Evolutionary conservation across 2,888 invertebrate genomes (phyloP), one percentile per base, ranked within the genome.

Genomic region (Eubasilissa splendida): DNA sequence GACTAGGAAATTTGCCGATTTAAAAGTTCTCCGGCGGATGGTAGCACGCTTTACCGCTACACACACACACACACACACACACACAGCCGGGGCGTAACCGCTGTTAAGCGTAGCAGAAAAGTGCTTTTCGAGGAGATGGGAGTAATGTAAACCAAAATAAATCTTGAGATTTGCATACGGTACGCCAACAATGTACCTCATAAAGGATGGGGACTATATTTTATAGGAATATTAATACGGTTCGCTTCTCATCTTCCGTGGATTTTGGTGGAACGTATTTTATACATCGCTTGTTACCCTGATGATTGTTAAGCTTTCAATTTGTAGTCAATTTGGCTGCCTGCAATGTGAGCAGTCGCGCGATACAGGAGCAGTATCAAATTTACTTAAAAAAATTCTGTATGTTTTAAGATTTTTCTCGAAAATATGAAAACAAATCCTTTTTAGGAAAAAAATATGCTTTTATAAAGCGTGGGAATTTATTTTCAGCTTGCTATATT

Each of bases 31-130:
- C 71, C 77, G 50, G 10, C 14, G 3, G 50, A 71, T 22, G 77
- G 70, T 58, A 60, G 31, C 31, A 33, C 65, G 65, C 31, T 12
- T 42, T 68, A 12, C 50, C 68, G 42, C 68, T 5, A 50, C 66
- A 14, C 14, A 68, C 68, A 14, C 14, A 14, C 22, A 52, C 42
- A 33, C 65, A 42, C 9, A 56, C 60, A 12, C 42, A 66, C 42
- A 54, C 73, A 58, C 73, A 59, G 65, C 65, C 74, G 77, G 63
- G 53, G 78, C 78, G 78, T 81, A 81, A 81, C 77, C 74, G 75
- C 76, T 68, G 59, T 79, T 79, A 83, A 83, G 54, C 83, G 83
- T 83, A 79, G 73, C 77, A 76, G 65, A 80, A 83, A 83, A 83
- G 83, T 78, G 80, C 82, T 76, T 80, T 82, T 80, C 58, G 79